Evolutionary conservation across 2,113 vertebrate genomes (phyloP), one percentile per base, ranked within the genome.

Genomic region (Malurus melanocephalus): DNA sequence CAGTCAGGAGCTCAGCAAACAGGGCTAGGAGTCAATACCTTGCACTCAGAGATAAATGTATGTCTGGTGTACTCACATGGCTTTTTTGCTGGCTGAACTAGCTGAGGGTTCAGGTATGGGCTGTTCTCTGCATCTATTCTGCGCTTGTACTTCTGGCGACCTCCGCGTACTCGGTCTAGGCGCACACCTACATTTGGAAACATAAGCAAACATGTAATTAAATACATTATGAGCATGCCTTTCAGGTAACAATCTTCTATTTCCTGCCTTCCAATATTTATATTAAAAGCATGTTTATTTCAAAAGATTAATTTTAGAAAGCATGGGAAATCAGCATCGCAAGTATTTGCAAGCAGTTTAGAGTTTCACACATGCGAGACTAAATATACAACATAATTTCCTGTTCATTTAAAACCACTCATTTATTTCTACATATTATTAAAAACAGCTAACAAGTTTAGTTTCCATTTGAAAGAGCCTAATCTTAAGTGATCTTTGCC

Each of bases 91-190:
- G 99, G 99, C 95, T 99, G 98, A 94, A 99, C 98, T 97, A 99
- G 97, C 96, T 99, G 99, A 89, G 99, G 99, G 96, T 99, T 99
- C 98, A 99, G 98, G 96, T 99, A 99, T 5, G 99, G 99, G 94
- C 99, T 99, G 97, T 99, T 99, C 96, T 99, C 99, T 33, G 99
- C 99, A 84, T 99, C 99, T 99, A 99, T 99, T 98, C 99, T 98
- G 89, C 99, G 99, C 96, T 99, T 99, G 96, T 99, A 99, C 97
- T 99, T 99, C 98, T 99, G 99, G 94, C 99, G 98, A 84, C 99
- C 99, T 61, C 99, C 99, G 22, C 99, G 99, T 94, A 99, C 99
- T 98, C 99, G 98, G 98, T 99, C 99, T 88, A 99, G 98, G 91
- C 99, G 98, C 59, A 99, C 99, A 69, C 99, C 99, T 99, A 95